Percentiles rank a stretch among this genome's conserved stretches.
phyloP scores from a whole-genome alignment of 30 jellyfish, hydroid and myxozoan genomes.

The Chrysaora quinquecirrha region DNA sequence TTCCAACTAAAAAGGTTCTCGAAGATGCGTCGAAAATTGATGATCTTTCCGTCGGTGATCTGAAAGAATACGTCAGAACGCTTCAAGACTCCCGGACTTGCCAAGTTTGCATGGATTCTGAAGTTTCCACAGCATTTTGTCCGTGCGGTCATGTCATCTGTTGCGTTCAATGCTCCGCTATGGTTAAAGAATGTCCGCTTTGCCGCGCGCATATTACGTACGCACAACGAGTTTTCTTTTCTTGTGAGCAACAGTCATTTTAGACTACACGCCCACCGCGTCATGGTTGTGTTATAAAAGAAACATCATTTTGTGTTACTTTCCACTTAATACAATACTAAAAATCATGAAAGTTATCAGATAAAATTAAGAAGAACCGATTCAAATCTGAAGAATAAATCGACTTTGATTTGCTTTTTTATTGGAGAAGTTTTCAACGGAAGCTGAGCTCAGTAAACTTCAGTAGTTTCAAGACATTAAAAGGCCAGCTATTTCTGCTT shows the following conservation, averaged over 20 bases:
- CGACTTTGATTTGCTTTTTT: too few species aligned
- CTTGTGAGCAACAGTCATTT: slow-evolving; percentile 55
- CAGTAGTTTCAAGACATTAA: too few species aligned
- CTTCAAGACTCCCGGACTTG: slow-evolving; percentile 89
- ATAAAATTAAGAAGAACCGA: too few species aligned
- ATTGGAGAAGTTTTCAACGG: too few species aligned
- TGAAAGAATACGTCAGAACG: slow-evolving; percentile 84
- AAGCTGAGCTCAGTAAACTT: too few species aligned
- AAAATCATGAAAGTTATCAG: too few species aligned
- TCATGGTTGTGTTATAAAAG: too few species aligned
- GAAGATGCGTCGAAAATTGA: slow-evolving; percentile 55
- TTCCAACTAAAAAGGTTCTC: slow-evolving; percentile 34
- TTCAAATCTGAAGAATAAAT: too few species aligned
- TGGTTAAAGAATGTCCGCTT: slow-evolving; percentile 98
- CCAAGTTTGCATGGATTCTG: slow-evolving; percentile 97
- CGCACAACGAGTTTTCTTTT: slow-evolving; percentile 96
- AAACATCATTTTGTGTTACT: too few species aligned
- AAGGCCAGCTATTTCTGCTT: too few species aligned
- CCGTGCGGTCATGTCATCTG: slow-evolving; percentile 99
- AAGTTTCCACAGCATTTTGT: slow-evolving; percentile 96
- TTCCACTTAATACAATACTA: too few species aligned
- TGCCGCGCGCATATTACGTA: slow-evolving; percentile 96
- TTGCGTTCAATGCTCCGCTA: slow-evolving; percentile 94
- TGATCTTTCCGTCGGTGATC: slow-evolving; percentile 70
- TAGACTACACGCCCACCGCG: background rate